Percentiles rank a stretch among this genome's conserved stretches.
Evolutionary conservation across 2,113 vertebrate species (phyloP).

Genomic region (Patagioenas fasciata): DNA sequence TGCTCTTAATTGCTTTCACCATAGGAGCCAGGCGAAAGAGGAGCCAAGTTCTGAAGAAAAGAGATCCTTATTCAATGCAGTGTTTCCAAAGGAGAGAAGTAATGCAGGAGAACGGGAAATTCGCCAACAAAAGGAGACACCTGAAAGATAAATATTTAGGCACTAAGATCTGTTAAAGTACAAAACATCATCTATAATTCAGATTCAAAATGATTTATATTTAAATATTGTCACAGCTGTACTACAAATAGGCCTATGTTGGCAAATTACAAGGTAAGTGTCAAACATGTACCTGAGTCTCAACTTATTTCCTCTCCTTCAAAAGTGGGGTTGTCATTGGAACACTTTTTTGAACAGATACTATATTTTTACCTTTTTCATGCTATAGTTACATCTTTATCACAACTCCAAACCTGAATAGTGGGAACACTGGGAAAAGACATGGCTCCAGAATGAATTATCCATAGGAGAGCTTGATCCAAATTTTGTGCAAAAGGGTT

Average conservation of each 20-base stretch:
- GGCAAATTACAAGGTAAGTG: slow-evolving; percentile 20
- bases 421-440: neutral
- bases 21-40: slow-evolving; percentile 26
- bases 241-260: neutral
- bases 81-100: slow-evolving; percentile 1
- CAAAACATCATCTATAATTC: slow-evolving; percentile 58
- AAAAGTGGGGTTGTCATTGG: neutral
- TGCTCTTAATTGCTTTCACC: slow-evolving; percentile 50
- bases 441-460: neutral
- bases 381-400: neutral
- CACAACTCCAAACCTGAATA: neutral
- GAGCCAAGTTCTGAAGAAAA: slow-evolving; percentile 2
- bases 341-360: neutral
- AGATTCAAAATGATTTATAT: slow-evolving; percentile 27
- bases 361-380: neutral
- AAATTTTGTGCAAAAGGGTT: neutral
- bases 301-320: neutral
- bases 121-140: slow-evolving; percentile 26
- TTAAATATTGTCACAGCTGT: slow-evolving; percentile 46
- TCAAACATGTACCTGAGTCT: neutral
- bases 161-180: slow-evolving; percentile 13
- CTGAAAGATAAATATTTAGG: slow-evolving; percentile 60
- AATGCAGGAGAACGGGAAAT: slow-evolving; percentile 7
- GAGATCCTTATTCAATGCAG: neutral
- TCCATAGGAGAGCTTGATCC: neutral